A percentile compares a stretch with the other conserved stretches of the same genome.
Evolutionary conservation across 2,888 invertebrate species (phyloP).

Genomic region (Sarcophaga caerulescens): DNA sequence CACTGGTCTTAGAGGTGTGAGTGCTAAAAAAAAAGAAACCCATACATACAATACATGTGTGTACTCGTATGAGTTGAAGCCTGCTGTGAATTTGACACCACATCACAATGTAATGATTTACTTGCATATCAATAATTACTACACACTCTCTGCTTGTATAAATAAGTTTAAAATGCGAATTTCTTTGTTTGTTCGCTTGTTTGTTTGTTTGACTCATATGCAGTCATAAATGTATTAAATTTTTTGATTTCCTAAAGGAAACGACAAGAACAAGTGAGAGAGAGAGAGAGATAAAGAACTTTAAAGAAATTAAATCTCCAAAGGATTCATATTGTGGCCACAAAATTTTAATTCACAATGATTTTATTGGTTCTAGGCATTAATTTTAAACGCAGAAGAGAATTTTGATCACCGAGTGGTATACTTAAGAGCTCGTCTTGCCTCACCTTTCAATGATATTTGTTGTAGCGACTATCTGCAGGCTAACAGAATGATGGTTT

Average conservation of each 20-base stretch:
- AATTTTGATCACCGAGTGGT: too few species aligned
- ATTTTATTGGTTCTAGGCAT: too few species aligned
- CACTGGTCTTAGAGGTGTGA: conserved; percentile 60
- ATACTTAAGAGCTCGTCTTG: too few species aligned
- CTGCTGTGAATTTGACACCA: conserved; percentile 78
- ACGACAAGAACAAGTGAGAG: too few species aligned
- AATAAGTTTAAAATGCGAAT: background rate
- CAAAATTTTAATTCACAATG: too few species aligned
- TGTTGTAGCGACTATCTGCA: too few species aligned
- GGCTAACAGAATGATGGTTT: too few species aligned
- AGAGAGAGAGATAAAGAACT: too few species aligned
- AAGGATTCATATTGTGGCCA: too few species aligned
- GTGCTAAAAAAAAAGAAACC: background rate
- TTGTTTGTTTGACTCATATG: background rate
- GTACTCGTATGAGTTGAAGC: conserved; percentile 63
- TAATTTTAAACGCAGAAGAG: too few species aligned
- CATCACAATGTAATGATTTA: conserved; percentile 79
- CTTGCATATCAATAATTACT: conserved; percentile 78
- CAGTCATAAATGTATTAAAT: background rate
- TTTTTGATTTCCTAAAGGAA: background rate
- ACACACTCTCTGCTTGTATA: conserved; percentile 37
- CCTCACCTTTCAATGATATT: too few species aligned
- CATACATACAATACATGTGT: conserved; percentile 2
- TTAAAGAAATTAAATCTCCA: too few species aligned
- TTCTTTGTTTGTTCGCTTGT: background rate